Conservation (phyloP, 2,113 vertebrate genomes). For the Thunnus maccoyii region DNA sequence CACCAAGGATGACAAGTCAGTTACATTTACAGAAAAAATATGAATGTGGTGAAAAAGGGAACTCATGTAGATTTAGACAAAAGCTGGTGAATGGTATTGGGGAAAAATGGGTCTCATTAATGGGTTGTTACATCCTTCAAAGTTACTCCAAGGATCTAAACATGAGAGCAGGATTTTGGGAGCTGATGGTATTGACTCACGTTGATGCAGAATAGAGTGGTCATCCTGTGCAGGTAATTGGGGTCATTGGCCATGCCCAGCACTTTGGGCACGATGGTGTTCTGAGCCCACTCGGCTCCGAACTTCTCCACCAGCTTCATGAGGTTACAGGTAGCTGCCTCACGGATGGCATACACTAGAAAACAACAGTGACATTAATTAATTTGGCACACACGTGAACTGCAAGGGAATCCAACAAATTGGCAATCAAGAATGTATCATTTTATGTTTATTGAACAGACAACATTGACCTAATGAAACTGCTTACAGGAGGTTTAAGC, state of each 20-base stretch:
- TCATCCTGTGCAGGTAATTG: conserved; percentile 95
- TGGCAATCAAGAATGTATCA: too few species aligned
- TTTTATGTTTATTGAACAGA: too few species aligned
- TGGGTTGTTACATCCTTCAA: too few species aligned
- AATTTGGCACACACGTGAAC: too few species aligned
- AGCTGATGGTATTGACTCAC: conserved; percentile 78
- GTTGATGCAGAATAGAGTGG: conserved; percentile 94
- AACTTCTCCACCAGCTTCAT: conserved; percentile 94
- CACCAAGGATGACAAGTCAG: neutral
- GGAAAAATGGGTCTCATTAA: neutral
- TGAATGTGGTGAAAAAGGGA: neutral
- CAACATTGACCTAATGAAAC: too few species aligned
- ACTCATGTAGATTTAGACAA: neutral
- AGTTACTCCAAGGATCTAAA: too few species aligned
- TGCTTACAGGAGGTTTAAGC: too few species aligned
- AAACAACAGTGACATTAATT: neutral
- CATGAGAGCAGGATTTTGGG: neutral
- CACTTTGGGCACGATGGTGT: conserved; percentile 92
- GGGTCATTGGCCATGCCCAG: conserved; percentile 93
- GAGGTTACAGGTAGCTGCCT: conserved; percentile 92
- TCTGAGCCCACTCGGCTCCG: conserved; percentile 93
- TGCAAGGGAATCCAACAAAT: too few species aligned
- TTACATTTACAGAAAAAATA: neutral
- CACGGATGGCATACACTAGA: conserved; percentile 91
- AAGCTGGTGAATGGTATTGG: neutral